Conservation (phyloP, 1,140 invertebrate species). For the Caenorhabditis brenneri region DNA sequence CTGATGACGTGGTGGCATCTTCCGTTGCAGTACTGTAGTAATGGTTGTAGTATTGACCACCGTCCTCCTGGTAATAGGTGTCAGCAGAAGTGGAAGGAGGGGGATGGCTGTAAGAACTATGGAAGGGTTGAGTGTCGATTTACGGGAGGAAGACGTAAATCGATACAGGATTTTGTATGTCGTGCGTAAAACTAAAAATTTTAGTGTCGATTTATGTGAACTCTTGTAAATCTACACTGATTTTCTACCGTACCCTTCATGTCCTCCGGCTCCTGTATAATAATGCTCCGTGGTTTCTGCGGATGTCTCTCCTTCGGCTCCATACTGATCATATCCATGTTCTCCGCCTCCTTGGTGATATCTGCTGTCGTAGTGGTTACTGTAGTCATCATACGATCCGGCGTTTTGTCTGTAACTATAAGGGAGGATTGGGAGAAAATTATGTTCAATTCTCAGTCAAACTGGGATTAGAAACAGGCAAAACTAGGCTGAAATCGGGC, state of each 20-base stretch:
- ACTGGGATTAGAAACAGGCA: too few relatives aligned
- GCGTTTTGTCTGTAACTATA: not conserved
- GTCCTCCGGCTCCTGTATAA: too few relatives aligned
- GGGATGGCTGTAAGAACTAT: not conserved
- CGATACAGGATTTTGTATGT: too few relatives aligned
- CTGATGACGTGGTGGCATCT: too few relatives aligned
- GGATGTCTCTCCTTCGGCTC: not conserved
- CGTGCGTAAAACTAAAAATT: too few relatives aligned
- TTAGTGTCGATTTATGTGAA: not conserved
- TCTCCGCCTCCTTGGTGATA: not conserved
- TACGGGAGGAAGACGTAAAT: too few relatives aligned
- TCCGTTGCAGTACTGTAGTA: too few relatives aligned
- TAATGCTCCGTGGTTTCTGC: too few relatives aligned
- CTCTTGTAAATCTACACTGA: not conserved
- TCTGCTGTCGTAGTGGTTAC: not conserved
- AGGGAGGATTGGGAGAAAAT: too few relatives aligned
- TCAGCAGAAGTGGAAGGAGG: not conserved
- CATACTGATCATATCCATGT: not conserved
- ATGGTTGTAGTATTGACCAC: conserved; percentile 1
- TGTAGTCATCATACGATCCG: not conserved
- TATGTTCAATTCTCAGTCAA: too few relatives aligned
- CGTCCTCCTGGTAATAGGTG: not conserved
- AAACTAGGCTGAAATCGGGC: too few relatives aligned
- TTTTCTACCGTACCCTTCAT: not conserved
- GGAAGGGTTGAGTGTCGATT: not conserved